Conservation (phyloP, 2,888 invertebrate genomes). For the Tryphoninae sp. region DNA sequence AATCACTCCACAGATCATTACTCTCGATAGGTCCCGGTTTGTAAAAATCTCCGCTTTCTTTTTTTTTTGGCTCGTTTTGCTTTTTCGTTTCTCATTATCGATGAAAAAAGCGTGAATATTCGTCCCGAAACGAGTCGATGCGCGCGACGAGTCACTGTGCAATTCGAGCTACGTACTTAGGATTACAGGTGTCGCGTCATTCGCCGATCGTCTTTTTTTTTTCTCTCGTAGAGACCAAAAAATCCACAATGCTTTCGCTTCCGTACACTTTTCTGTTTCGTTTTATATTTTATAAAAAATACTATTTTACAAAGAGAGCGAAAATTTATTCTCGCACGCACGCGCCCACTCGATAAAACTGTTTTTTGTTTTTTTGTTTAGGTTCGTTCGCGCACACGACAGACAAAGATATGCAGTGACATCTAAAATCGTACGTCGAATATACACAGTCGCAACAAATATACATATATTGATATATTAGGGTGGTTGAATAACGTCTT, state of each 20-base stretch:
- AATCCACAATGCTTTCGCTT: conserved; percentile 1
- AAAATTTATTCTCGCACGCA: conserved; percentile 26
- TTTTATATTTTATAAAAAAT: conserved; percentile 62
- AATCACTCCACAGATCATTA: neutral
- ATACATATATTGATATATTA: conserved; percentile 50
- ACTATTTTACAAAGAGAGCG: conserved; percentile 62
- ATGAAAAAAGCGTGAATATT: conserved; percentile 9
- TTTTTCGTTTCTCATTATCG: neutral
- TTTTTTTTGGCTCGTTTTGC: neutral
- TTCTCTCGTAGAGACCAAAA: conserved; percentile 4
- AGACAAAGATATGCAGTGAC: conserved; percentile 51
- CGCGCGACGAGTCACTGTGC: neutral
- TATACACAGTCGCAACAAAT: conserved; percentile 60
- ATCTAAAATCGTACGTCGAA: conserved; percentile 45
- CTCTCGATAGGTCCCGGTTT: neutral
- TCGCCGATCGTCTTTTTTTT: neutral
- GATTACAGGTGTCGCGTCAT: neutral
- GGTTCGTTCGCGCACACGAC: conserved; percentile 32
- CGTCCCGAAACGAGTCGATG: neutral
- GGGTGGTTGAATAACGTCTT: no score
- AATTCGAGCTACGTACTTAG: neutral
- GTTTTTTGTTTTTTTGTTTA: conserved; percentile 11
- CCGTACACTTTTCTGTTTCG: conserved; percentile 15
- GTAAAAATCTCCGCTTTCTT: neutral
- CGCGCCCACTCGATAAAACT: conserved; percentile 32